phyloP scores from a whole-genome alignment of 2,888 invertebrate genomes.

The Aspidiotus destructor region DNA sequence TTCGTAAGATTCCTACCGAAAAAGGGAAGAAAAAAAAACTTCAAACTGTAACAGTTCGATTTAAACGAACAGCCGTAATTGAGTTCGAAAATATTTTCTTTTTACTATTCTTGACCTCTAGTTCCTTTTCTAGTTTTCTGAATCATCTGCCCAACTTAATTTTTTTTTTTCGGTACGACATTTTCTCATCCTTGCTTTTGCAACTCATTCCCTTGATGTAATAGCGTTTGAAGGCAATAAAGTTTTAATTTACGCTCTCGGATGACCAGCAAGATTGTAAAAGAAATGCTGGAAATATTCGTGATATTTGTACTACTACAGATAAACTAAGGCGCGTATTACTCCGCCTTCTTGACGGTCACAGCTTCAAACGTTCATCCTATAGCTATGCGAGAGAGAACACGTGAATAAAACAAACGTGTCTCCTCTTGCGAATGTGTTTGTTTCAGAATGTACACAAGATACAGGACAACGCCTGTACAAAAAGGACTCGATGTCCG shows the following conservation, averaged over 20 bases:
- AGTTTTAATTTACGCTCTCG: too few relatives aligned
- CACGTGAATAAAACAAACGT: too few relatives aligned
- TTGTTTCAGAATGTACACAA: too few relatives aligned
- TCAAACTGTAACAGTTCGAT: constrained; percentile 29
- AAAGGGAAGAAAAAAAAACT: constrained; percentile 1
- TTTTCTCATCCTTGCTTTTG: background rate
- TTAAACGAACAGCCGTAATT: constrained; percentile 29
- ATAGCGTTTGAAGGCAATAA: background rate
- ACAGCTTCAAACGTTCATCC: too few relatives aligned
- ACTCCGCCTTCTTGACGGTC: too few relatives aligned
- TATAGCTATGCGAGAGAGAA: too few relatives aligned
- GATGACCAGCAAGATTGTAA: too few relatives aligned
- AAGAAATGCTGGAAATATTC: too few relatives aligned
- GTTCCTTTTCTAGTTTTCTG: background rate
- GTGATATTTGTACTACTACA: too few relatives aligned
- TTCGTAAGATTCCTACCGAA: constrained; percentile 17
- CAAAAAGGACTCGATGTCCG: background rate
- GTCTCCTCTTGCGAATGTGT: too few relatives aligned
- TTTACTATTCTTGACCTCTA: background rate
- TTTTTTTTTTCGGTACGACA: background rate
- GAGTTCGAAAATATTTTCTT: constrained; percentile 23
- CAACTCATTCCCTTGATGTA: background rate
- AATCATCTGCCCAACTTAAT: background rate
- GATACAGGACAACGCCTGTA: too few relatives aligned
- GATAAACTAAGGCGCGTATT: too few relatives aligned